Evolutionary conservation across 2,888 invertebrate genomes (phyloP), one percentile per base, ranked within the genome.

Genomic region (Acheta domesticus): DNA sequence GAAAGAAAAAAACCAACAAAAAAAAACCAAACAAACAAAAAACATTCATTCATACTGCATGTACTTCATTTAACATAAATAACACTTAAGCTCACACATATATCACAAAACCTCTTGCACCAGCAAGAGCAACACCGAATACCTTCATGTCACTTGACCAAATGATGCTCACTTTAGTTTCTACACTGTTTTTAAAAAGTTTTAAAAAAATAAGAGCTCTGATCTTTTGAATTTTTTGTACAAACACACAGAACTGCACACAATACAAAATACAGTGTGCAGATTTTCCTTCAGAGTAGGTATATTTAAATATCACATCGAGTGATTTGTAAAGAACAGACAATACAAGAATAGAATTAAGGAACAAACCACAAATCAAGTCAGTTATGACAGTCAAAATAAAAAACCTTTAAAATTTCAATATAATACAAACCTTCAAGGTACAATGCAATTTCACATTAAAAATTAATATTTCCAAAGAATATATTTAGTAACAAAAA

Each of bases 61-160:
- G 62, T 62, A 16, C 62, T 62, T 62, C 62, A 62, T 62, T 36
- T 62, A 62, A 62, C 62, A 62, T 62, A 62, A 62, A n/a, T 62
- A 62, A 62, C 62, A 62, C 62, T 19, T 14, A 62, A 62, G 62
- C n/a, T 62, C 62, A 62, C 14, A 62, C 14, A 62, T 62, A 19
- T 62, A 62, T 62, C 62, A 62, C 62, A 62, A 36, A 36, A 36
- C n/a, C 62, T 62, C 62, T 62, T 62, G n/a, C 14, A 62, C n/a
- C 62, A 62, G n/a, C 62, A 62, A 19, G n/a, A 62, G 62, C n/a
- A 62, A 36, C 36, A 36, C 36, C 36, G 8, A 36, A 36, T 36
- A 36, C 36, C 62, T 62, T 62, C 62, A 62, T 12, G 36, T 36
- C 36, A 62, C 62, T 62, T 62, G 62, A 62, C 62, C 62, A 19